These are phyloP conservation scores for Odontamblyopus rebecca DNA, from an alignment of 2,797 vertebrate species.

Conservation along the genomic window DNA sequence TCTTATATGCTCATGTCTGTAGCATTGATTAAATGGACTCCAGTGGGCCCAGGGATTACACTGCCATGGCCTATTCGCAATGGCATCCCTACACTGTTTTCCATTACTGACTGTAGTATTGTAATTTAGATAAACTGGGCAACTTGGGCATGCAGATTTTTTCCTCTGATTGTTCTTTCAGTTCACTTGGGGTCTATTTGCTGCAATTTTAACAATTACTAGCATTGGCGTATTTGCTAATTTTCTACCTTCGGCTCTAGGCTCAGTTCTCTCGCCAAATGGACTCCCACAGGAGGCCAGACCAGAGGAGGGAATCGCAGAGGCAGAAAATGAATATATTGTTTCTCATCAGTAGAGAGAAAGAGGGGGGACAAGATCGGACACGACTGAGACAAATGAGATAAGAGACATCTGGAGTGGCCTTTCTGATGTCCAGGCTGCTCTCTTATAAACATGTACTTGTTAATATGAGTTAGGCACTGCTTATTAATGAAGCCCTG, in stretches of 20 bases:
- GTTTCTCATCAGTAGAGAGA: constrained; percentile 61
- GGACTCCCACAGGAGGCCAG: constrained; percentile 51
- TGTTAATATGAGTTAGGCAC: constrained; percentile 26
- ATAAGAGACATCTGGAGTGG: constrained; percentile 32
- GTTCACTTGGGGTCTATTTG: constrained; percentile 66
- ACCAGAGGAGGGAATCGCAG: constrained; percentile 31
- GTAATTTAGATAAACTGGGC: constrained; percentile 69
- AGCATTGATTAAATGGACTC: constrained; percentile 82
- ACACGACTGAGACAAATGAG: constrained; percentile 53
- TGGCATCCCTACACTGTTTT: constrained; percentile 72
- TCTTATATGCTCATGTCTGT: constrained; percentile 74
- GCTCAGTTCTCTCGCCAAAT: constrained; percentile 41
- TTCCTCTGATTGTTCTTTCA: constrained; percentile 47
- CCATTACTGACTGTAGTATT: constrained; percentile 72
- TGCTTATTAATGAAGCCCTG: constrained; percentile 17
- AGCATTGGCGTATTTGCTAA: constrained; percentile 57
- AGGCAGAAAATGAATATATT: constrained; percentile 57
- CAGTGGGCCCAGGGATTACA: constrained; percentile 75
- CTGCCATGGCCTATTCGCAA: constrained; percentile 74
- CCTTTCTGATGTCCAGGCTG: constrained; percentile 11
- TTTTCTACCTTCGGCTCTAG: constrained; percentile 54
- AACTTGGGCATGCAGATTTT: constrained; percentile 53
- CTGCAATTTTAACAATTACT: constrained; percentile 65
- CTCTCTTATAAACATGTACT: constrained; percentile 29
- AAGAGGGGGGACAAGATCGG: constrained; percentile 46